Percentiles rank a stretch among this genome's conserved stretches.
These are phyloP conservation scores for Agrenia bidenticulata DNA, from an alignment of 2,888 invertebrate species.

Conservation along the genomic window DNA sequence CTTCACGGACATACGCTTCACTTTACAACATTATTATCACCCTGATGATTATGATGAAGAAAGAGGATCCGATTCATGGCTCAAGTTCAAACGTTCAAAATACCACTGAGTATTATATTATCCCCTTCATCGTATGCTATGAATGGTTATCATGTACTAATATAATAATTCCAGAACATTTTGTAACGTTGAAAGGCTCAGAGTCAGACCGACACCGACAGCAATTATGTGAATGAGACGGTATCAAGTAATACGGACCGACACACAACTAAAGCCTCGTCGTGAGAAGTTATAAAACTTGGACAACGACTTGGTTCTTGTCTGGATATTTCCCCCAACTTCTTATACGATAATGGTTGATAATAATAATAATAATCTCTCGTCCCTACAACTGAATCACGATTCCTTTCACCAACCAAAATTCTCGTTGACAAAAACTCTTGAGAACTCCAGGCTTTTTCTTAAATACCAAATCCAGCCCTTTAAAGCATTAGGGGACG, in stretches of 20 bases:
- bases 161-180: neutral
- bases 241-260: neutral
- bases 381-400: constrained; percentile 30
- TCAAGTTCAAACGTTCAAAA: neutral
- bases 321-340: neutral
- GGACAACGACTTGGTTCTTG: no score
- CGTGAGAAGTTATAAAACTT: no score
- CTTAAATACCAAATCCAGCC: no score
- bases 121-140: constrained; percentile 1
- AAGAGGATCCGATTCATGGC: constrained; percentile 2
- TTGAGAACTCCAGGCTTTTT: constrained; percentile 2
- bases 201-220: neutral
- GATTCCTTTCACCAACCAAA: constrained; percentile 26
- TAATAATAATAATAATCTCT: constrained; percentile 32
- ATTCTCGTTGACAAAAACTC: constrained; percentile 17
- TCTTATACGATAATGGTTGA: neutral
- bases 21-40: constrained; percentile 48
- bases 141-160: neutral
- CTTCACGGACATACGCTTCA: constrained; percentile 40
- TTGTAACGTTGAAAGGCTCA: neutral
- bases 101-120: neutral
- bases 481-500: no score
- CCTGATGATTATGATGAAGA: constrained; percentile 23
- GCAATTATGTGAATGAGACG: constrained; percentile 3
- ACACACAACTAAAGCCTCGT: no score